Conservation (phyloP, 2,888 invertebrate species). For the Coelinius sp. region DNA sequence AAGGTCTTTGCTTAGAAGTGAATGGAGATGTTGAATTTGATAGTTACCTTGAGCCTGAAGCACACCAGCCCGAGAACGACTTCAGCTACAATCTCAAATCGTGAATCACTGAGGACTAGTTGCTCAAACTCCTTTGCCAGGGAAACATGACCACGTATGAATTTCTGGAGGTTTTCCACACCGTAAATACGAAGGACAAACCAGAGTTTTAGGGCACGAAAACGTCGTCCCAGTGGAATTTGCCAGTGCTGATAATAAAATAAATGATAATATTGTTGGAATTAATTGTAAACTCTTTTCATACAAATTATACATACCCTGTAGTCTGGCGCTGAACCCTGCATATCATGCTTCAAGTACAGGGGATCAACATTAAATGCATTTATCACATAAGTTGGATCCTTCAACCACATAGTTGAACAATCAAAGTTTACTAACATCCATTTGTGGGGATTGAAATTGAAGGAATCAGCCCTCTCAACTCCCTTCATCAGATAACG, state of each 20-base stretch:
- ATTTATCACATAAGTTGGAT: slow-evolving; percentile 90
- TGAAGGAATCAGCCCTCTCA: slow-evolving; percentile 94
- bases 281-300: background rate
- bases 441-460: slow-evolving; percentile 99
- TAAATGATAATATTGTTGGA: background rate
- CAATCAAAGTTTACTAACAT: slow-evolving; percentile 99
- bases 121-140: slow-evolving; percentile 91
- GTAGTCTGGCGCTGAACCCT: slow-evolving; percentile 92
- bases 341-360: slow-evolving; percentile 94
- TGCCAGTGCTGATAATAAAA: slow-evolving; percentile 84
- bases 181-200: slow-evolving; percentile 94
- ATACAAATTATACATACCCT: slow-evolving; percentile 75
- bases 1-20: slow-evolving; percentile 8
- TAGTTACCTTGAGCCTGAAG: slow-evolving; percentile 86
- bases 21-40: slow-evolving; percentile 16
- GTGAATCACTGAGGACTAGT: slow-evolving; percentile 80
- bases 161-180: slow-evolving; percentile 86
- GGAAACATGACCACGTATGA: slow-evolving; percentile 87
- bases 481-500: slow-evolving; percentile 90
- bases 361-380: slow-evolving; percentile 98
- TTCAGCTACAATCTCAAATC: slow-evolving; percentile 92
- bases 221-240: slow-evolving; percentile 93
- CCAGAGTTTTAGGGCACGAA: slow-evolving; percentile 94
- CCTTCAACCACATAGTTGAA: slow-evolving; percentile 96
- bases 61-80: slow-evolving; percentile 97